Evolutionary conservation across 1,140 invertebrate genomes (phyloP).

Genomic region (Tenebrio molitor): DNA sequence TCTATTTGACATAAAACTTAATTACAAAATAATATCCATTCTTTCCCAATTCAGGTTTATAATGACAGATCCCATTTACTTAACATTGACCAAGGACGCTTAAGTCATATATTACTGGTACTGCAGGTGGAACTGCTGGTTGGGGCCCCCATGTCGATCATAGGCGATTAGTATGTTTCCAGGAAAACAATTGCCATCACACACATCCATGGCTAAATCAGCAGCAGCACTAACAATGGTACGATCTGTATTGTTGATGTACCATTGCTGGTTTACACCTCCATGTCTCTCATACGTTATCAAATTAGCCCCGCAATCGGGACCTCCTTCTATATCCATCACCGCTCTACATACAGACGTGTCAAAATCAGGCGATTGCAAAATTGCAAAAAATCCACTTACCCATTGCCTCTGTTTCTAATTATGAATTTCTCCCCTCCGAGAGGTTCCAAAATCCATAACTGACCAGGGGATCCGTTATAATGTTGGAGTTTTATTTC

Average conservation of each 20-base stretch:
- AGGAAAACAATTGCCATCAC: conserved; percentile 13
- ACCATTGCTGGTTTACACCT: conserved; percentile 21
- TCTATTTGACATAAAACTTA: too few species aligned
- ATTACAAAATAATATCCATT: too few species aligned
- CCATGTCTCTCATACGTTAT: conserved; percentile 12
- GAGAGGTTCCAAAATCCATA: conserved; percentile 2
- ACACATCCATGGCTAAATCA: conserved; percentile 8
- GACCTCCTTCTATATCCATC: conserved; percentile 18
- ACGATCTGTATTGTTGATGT: not conserved
- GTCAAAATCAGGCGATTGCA: not conserved
- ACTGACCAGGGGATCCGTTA: not conserved
- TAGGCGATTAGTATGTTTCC: conserved; percentile 12
- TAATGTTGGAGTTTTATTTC: conserved; percentile 15
- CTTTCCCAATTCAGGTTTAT: too few species aligned
- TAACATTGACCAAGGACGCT: too few species aligned
- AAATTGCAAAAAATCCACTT: conserved; percentile 13
- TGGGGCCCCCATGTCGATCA: conserved; percentile 21
- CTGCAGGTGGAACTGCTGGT: conserved; percentile 12
- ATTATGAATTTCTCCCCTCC: not conserved
- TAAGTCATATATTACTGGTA: conserved; percentile 9
- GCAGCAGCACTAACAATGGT: conserved; percentile 13
- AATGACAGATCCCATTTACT: too few species aligned
- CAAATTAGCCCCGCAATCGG: conserved; percentile 11
- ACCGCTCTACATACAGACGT: conserved; percentile 1
- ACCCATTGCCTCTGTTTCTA: conserved; percentile 11